These are phyloP conservation scores for Sylvicola cinctus DNA, from an alignment of 2,888 invertebrate genomes.

Conservation along the genomic window DNA sequence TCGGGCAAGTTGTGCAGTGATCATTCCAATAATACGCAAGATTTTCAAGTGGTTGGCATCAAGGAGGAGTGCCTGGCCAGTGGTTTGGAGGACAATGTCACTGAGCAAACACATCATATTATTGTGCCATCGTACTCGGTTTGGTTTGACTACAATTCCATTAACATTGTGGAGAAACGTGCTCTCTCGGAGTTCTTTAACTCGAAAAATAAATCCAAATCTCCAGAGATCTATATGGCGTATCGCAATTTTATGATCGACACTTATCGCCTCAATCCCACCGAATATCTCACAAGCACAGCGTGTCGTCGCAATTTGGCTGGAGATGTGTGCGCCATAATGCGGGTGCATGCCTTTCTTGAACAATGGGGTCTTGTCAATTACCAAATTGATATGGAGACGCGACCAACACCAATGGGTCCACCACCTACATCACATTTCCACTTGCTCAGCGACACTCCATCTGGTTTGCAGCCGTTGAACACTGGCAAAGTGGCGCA, in stretches of 20 bases:
- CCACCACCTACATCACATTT: slow-evolving; percentile 99
- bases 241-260: slow-evolving; percentile 99
- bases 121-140: slow-evolving; percentile 96
- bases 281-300: slow-evolving; percentile 95
- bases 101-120: slow-evolving; percentile 97
- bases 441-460: slow-evolving; percentile 94
- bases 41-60: slow-evolving; percentile 26
- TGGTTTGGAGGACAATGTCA: slow-evolving; percentile 84
- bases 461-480: slow-evolving; percentile 86
- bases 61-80: slow-evolving; percentile 26
- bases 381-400: slow-evolving; percentile 91
- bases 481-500: slow-evolving; percentile 64
- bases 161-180: slow-evolving; percentile 92
- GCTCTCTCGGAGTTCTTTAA: slow-evolving; percentile 98
- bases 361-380: slow-evolving; percentile 99
- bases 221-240: slow-evolving; percentile 92
- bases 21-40: slow-evolving; percentile 40
- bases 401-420: slow-evolving; percentile 92
- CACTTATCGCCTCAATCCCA: slow-evolving; percentile 90
- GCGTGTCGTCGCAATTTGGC: slow-evolving; percentile 93
- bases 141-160: slow-evolving; percentile 99
- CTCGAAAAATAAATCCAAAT: slow-evolving; percentile 93
- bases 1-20: slow-evolving; percentile 46
- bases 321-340: slow-evolving; percentile 97
- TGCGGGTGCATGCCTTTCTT: slow-evolving; percentile 95